Conservation (phyloP, 2,888 invertebrate genomes). For the Ochropleura plecta region DNA sequence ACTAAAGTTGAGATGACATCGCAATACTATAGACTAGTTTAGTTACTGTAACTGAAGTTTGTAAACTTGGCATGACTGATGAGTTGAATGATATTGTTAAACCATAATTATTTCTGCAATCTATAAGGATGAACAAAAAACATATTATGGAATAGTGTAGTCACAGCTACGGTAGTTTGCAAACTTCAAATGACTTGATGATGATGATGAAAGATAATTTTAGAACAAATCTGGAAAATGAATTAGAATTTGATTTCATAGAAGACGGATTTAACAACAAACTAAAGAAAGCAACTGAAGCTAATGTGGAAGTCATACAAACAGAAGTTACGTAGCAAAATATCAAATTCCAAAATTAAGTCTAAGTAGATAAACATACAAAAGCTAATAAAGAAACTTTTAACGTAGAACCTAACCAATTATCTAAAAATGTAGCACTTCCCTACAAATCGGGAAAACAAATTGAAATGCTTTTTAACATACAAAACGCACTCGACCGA, state of each 20-base stretch:
- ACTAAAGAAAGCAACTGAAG: not conserved
- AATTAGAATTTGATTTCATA: not conserved
- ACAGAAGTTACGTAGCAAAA: not conserved
- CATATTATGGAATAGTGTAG: conserved; percentile 8
- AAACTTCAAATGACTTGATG: conserved; percentile 14
- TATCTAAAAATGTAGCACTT: conserved; percentile 46
- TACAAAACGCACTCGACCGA: conserved; percentile 70
- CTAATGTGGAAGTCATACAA: not conserved
- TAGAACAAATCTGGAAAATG: not conserved
- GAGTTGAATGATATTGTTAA: not conserved
- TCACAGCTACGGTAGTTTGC: not conserved
- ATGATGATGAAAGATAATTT: not conserved
- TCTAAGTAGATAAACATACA: not conserved
- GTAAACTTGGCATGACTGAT: conserved; percentile 25
- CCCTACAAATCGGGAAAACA: conserved; percentile 58
- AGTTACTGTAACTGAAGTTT: conserved; percentile 1
- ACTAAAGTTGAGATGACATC: conserved; percentile 40
- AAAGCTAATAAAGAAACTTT: not conserved
- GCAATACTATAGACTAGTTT: conserved; percentile 32
- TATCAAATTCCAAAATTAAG: not conserved
- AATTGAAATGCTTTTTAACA: conserved; percentile 69
- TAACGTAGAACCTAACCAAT: conserved; percentile 14
- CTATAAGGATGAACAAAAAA: not conserved
- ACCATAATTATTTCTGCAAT: not conserved
- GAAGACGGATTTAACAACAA: not conserved